These are phyloP conservation scores for human (Homo sapiens) DNA, from an alignment of 2,113 vertebrate genomes.

Conservation along the genomic window GRCh38 chr2:192102501-192103000, in stretches of 20 bases:
- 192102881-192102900: neutral
- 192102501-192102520: neutral
- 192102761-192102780: neutral
- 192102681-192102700: neutral
- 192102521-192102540: neutral
- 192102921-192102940: neutral
- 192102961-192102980: neutral
- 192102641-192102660: neutral
- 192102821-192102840: neutral
- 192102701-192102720: neutral
- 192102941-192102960: neutral
- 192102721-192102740: neutral
- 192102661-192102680: neutral
- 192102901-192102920: neutral
- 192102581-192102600: neutral
- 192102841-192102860: neutral
- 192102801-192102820: neutral
- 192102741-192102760: neutral
- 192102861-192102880: neutral
- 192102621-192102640: no score
- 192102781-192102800: neutral
- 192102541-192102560: neutral
- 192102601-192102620: neutral
- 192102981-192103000: neutral
- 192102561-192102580: neutral